Conservation (phyloP, 2,113 vertebrate species). For the Pycnonotus jocosus region DNA sequence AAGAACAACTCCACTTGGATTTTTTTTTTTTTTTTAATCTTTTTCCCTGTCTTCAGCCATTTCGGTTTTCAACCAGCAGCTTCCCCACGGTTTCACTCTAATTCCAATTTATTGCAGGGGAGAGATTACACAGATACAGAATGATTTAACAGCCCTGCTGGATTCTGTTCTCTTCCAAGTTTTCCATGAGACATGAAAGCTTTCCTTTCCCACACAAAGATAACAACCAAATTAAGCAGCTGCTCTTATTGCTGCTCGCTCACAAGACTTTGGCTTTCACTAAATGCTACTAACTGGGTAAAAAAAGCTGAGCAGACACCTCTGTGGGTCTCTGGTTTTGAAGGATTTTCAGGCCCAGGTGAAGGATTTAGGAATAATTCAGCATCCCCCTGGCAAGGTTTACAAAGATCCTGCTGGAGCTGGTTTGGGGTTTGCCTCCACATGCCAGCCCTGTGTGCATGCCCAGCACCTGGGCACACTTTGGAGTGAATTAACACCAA, state of each 20-base stretch:
- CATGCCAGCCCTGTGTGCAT: accelerated
- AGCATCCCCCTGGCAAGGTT: neutral
- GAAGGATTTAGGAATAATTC: neutral
- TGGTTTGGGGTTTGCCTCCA: neutral
- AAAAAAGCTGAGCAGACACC: neutral
- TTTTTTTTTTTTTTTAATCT: neutral
- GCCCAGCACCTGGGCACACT: neutral
- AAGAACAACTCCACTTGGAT: neutral
- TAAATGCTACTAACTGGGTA: neutral
- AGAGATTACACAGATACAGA: neutral
- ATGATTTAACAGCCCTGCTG: neutral
- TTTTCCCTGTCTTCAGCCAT: neutral
- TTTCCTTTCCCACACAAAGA: neutral
- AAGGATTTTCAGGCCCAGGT: neutral
- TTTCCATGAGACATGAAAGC: neutral
- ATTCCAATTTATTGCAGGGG: neutral
- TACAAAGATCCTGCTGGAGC: neutral
- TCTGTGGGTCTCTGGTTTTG: neutral
- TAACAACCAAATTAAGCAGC: neutral
- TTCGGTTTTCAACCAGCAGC: neutral
- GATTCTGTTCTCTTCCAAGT: neutral
- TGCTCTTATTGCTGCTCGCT: neutral
- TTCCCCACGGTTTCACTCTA: neutral
- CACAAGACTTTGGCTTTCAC: neutral
- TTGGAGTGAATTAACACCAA: neutral